phyloP scores from a whole-genome alignment of 2,888 invertebrate genomes.

The Galeruca laticollis region DNA sequence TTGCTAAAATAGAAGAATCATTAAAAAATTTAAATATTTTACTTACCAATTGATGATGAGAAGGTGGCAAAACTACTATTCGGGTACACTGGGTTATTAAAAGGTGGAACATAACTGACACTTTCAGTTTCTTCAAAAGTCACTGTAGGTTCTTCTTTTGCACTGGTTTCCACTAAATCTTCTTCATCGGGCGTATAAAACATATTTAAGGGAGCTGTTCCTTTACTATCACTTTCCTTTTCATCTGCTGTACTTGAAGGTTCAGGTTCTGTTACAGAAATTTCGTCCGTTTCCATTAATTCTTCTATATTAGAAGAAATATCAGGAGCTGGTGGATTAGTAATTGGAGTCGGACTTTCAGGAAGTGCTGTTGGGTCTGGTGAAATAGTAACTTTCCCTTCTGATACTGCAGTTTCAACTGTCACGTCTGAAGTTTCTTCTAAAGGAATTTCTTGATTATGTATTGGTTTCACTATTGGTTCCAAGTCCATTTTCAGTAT shows the following conservation, averaged over 20 bases:
- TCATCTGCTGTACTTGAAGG: constrained; percentile 44
- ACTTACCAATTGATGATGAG: constrained; percentile 57
- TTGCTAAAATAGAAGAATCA: too few species aligned
- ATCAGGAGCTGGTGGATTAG: constrained; percentile 15
- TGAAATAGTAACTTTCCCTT: constrained; percentile 28
- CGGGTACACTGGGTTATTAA: constrained; percentile 67
- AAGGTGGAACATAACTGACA: constrained; percentile 65
- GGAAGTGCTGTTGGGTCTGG: constrained; percentile 29
- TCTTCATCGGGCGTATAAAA: constrained; percentile 65
- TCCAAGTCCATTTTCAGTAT: constrained; percentile 62
- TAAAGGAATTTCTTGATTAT: constrained; percentile 54
- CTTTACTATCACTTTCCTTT: constrained; percentile 26
- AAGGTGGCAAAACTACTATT: constrained; percentile 63
- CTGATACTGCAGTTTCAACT: constrained; percentile 39
- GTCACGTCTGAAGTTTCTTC: constrained; percentile 53
- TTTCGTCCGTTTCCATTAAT: constrained; percentile 38
- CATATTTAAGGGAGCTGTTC: constrained; percentile 53
- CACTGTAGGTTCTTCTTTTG: constrained; percentile 37
- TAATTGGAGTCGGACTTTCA: constrained; percentile 30
- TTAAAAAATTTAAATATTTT: not conserved
- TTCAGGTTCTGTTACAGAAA: constrained; percentile 30
- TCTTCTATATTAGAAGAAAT: constrained; percentile 27
- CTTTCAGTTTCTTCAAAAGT: constrained; percentile 54
- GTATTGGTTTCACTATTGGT: constrained; percentile 53
- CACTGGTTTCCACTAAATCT: constrained; percentile 47